Evolutionary conservation across 2,113 vertebrate species (phyloP).

Genomic region (Myotis brandtii): DNA sequence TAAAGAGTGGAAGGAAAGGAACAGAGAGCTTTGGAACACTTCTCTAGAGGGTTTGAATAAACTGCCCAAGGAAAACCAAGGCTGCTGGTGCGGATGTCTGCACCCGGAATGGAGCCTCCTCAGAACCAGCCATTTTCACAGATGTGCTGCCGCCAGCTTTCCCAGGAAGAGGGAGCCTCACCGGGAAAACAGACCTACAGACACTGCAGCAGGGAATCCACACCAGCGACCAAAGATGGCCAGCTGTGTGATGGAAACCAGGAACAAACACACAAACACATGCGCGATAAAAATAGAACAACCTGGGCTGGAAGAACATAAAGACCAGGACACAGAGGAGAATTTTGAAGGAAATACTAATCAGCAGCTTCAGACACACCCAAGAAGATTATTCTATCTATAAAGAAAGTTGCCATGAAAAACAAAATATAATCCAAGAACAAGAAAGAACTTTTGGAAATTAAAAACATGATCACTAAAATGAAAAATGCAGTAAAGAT

Average conservation of each 20-base stretch:
- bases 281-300: background rate
- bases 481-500: constrained; percentile 38
- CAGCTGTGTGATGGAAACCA: background rate
- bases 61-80: background rate
- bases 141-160: background rate
- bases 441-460: background rate
- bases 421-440: constrained; percentile 32
- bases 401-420: background rate
- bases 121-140: background rate
- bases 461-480: background rate
- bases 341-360: constrained; percentile 28
- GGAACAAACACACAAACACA: background rate
- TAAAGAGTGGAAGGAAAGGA: background rate
- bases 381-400: constrained; percentile 22
- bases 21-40: background rate
- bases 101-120: background rate
- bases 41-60: background rate
- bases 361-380: background rate
- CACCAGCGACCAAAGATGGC: background rate
- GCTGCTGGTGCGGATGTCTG: background rate
- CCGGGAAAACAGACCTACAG: background rate
- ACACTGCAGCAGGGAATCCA: background rate
- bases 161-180: background rate
- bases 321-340: background rate
- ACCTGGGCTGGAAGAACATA: background rate